Evolutionary conservation across 2,797 vertebrate genomes (phyloP).

Genomic region (Centropyge bicolor): DNA sequence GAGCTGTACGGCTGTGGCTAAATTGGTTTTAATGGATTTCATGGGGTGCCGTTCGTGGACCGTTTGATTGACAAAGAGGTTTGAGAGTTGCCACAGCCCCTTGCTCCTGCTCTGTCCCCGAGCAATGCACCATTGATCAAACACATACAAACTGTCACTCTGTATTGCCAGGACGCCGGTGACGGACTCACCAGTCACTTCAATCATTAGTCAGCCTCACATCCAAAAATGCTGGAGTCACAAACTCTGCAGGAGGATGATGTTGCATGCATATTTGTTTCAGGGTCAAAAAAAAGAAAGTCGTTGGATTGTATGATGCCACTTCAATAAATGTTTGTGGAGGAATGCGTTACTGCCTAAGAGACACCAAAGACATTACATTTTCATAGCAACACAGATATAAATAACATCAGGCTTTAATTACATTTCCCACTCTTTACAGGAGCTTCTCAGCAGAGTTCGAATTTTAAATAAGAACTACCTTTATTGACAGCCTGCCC

Average conservation of each 20-base stretch:
- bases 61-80: constrained; percentile 79
- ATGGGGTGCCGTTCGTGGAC: constrained; percentile 65
- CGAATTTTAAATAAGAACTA: neutral
- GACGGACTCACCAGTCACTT: constrained; percentile 72
- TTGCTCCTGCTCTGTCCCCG: constrained; percentile 66
- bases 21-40: constrained; percentile 84
- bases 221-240: constrained; percentile 38
- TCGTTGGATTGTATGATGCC: neutral
- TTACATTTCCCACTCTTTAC: neutral
- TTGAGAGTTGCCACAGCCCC: constrained; percentile 63
- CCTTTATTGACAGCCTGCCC: neutral
- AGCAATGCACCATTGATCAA: constrained; percentile 80
- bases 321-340: constrained; percentile 1
- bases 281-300: constrained; percentile 13
- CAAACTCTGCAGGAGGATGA: constrained; percentile 21
- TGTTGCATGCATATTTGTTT: neutral
- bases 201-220: constrained; percentile 68
- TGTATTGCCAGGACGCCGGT: constrained; percentile 57
- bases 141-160: constrained; percentile 80
- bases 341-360: neutral
- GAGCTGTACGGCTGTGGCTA: constrained; percentile 64
- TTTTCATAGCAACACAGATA: constrained; percentile 13
- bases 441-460: neutral
- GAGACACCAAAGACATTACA: constrained; percentile 11
- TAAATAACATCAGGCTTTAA: neutral